A percentile compares a stretch with the other conserved stretches of the same genome.
These are phyloP conservation scores for Neodiprion pinetum DNA, from an alignment of 1,140 invertebrate genomes.

Conservation along the genomic window DNA sequence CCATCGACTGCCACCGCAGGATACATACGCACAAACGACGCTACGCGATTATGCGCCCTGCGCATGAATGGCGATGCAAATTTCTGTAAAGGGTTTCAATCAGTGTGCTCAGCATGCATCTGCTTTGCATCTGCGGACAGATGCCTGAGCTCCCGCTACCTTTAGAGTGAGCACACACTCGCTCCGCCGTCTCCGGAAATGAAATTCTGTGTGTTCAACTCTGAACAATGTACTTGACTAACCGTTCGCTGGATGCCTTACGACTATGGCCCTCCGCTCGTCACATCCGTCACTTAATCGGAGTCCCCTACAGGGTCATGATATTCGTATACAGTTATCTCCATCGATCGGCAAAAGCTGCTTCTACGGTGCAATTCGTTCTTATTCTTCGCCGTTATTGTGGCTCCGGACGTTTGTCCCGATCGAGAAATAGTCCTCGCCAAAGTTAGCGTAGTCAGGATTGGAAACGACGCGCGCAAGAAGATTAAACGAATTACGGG, in stretches of 20 bases:
- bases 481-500: too few species aligned
- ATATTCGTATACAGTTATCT: too few species aligned
- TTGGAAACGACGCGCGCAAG: too few species aligned
- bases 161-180: neutral
- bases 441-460: too few species aligned
- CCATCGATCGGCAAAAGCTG: too few species aligned
- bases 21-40: too few species aligned
- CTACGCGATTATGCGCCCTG: neutral
- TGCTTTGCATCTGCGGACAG: conserved; percentile 51
- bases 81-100: conserved; percentile 4
- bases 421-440: too few species aligned
- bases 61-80: neutral
- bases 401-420: too few species aligned
- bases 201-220: neutral
- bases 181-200: neutral
- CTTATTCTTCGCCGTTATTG: too few species aligned
- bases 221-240: neutral
- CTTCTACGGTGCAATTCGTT: too few species aligned
- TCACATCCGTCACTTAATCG: neutral
- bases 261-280: neutral
- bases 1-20: too few species aligned
- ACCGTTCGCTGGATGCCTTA: neutral
- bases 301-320: too few species aligned
- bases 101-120: conserved; percentile 36
- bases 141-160: conserved; percentile 27